Percentiles rank a stretch among this genome's conserved stretches.
These are phyloP conservation scores for Thyatira batis DNA, from an alignment of 2,888 invertebrate species.

Conservation along the genomic window DNA sequence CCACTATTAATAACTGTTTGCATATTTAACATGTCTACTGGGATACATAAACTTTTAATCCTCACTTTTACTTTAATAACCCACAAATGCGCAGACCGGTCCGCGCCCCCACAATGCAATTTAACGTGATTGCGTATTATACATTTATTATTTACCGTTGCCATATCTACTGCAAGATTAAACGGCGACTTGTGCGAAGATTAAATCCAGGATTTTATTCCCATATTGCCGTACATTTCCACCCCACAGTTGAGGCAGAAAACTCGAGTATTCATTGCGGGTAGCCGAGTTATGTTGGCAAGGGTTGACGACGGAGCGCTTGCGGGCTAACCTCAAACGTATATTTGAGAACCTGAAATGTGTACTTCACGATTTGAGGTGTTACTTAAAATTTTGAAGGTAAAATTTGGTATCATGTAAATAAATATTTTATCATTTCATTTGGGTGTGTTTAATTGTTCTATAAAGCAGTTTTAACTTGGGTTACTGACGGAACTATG, in stretches of 20 bases:
- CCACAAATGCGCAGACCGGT: slow-evolving; percentile 29
- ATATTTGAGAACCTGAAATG: slow-evolving; percentile 11
- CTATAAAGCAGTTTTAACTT: background rate
- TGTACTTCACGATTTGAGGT: background rate
- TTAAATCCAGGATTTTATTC: slow-evolving; percentile 80
- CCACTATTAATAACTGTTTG: background rate
- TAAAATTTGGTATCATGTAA: background rate
- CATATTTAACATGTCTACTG: background rate
- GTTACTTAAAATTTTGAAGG: slow-evolving; percentile 2
- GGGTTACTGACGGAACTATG: background rate
- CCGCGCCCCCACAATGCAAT: slow-evolving; percentile 59
- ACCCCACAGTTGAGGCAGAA: slow-evolving; percentile 69
- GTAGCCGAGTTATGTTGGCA: slow-evolving; percentile 57
- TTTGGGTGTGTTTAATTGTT: background rate
- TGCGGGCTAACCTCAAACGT: slow-evolving; percentile 29
- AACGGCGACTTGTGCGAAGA: slow-evolving; percentile 75
- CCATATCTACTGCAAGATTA: slow-evolving; percentile 78
- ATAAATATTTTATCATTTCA: background rate
- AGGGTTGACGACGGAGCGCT: slow-evolving; percentile 54
- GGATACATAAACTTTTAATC: slow-evolving; percentile 8
- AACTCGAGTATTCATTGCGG: slow-evolving; percentile 79
- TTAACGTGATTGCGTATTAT: slow-evolving; percentile 68
- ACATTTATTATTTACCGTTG: slow-evolving; percentile 76
- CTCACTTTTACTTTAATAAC: slow-evolving; percentile 22
- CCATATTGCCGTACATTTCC: slow-evolving; percentile 74